Conservation (phyloP, 1,140 invertebrate genomes). For the Dreissena rostriformis region DNA sequence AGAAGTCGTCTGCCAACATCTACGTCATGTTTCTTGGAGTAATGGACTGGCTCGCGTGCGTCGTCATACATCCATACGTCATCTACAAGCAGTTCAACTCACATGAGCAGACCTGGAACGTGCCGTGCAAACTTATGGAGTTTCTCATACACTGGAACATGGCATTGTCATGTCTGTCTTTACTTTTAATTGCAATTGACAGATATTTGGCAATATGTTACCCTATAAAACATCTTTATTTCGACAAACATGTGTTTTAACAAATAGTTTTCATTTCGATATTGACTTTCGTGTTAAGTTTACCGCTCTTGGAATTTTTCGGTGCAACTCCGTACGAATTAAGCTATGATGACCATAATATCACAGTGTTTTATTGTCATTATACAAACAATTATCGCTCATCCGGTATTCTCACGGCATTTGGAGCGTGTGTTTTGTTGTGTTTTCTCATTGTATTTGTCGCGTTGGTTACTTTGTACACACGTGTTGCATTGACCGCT, state of each 20-base stretch:
- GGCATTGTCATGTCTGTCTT: constrained; percentile 18
- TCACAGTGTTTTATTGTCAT: constrained; percentile 41
- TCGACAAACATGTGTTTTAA: constrained; percentile 25
- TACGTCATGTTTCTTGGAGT: constrained; percentile 47
- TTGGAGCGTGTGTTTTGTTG: constrained; percentile 27
- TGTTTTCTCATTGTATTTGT: constrained; percentile 13
- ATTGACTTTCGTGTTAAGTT: constrained; percentile 19
- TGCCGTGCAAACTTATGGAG: constrained; percentile 56
- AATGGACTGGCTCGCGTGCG: constrained; percentile 48
- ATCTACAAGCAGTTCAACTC: constrained; percentile 53
- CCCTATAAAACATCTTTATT: constrained; percentile 41
- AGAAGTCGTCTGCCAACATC: constrained; percentile 42
- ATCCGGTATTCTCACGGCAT: constrained; percentile 17
- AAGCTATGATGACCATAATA: neutral
- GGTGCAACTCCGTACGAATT: constrained; percentile 23
- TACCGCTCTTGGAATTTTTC: constrained; percentile 56
- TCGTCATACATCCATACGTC: constrained; percentile 57
- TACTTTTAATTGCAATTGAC: constrained; percentile 52
- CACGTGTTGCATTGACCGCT: constrained; percentile 47
- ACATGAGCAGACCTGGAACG: constrained; percentile 43
- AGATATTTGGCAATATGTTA: constrained; percentile 55
- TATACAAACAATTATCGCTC: constrained; percentile 19
- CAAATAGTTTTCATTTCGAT: constrained; percentile 4
- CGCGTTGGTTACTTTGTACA: constrained; percentile 31
- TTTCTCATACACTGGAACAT: constrained; percentile 46